phyloP scores from a whole-genome alignment of 2,888 invertebrate species.

The Aleiodes testaceus region DNA sequence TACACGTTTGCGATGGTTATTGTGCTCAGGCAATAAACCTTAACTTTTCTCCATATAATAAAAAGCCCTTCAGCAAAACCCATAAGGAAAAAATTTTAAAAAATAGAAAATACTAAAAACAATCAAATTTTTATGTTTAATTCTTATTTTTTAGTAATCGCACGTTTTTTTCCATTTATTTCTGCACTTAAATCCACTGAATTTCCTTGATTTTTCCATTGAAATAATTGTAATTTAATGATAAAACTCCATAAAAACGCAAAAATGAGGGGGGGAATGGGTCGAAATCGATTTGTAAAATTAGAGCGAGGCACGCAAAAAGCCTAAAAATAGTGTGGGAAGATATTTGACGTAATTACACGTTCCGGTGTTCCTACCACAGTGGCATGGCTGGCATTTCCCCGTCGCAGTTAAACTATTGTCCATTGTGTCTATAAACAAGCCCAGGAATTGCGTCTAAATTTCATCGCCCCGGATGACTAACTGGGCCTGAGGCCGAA shows the following conservation, averaged over 20 bases:
- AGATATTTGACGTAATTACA: conserved; percentile 60
- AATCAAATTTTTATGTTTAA: too few relatives aligned
- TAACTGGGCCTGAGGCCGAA: conserved; percentile 48
- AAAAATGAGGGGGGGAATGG: conserved; percentile 35
- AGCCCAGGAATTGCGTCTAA: conserved; percentile 35
- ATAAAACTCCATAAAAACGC: neutral
- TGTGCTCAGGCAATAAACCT: conserved; percentile 28
- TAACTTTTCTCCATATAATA: conserved; percentile 1
- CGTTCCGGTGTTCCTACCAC: conserved; percentile 51
- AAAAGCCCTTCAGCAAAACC: neutral
- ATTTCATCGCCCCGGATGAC: conserved; percentile 35
- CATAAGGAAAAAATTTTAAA: too few relatives aligned
- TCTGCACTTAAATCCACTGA: too few relatives aligned
- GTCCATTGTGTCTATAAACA: conserved; percentile 47
- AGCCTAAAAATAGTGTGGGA: conserved; percentile 64
- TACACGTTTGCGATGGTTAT: conserved; percentile 13
- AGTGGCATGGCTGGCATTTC: conserved; percentile 57
- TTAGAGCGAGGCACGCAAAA: conserved; percentile 60
- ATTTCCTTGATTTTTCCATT: too few relatives aligned
- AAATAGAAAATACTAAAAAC: too few relatives aligned
- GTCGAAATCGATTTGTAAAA: conserved; percentile 54
- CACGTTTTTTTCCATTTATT: too few relatives aligned
- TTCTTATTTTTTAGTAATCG: too few relatives aligned
- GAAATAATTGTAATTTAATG: too few relatives aligned
- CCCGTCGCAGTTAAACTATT: conserved; percentile 54